Evolutionary conservation across 35 echinoderm and acorn worm species (phyloP), one percentile per base, ranked within the genome.

Genomic region (Ophioderma brevispina): DNA sequence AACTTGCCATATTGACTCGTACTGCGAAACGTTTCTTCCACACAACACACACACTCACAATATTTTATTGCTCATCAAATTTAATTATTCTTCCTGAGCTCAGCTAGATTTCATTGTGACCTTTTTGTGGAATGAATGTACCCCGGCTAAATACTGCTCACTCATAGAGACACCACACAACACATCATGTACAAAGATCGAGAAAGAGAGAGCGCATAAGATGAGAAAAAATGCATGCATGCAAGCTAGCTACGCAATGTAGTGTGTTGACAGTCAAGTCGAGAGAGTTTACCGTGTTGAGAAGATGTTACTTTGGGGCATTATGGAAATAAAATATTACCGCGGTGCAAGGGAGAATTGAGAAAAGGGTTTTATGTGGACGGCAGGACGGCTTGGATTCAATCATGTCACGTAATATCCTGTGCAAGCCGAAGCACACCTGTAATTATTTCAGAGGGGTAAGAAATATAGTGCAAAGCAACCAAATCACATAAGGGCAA

Each of bases 291-390:
- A 15, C 2, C 23, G 59, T 70, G 59, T 30, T 30, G 59, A 25
- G 59, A 70, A 70, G 59, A 70, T 70, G 59, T 70, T 25, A 70
- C 59, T 70, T 6, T 70, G 59, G 59, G 59, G 59, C 59, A 70
- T 70, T 70, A 70, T 70, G 59, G 59, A 70, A 70, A 70, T 70
- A 70, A 70, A 70, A 70, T 70, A 70, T 70, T 70, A 70, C 59
- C 59, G 59, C 59, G 28, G 59, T 70, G 59, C 59, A 70, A 8
- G 17, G 41, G 59, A 70, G 59, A 70, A 25, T 70, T 70, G 17
- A 18, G 28, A 30, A 70, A 70, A 70, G n/a, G 59, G 59, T 70
- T 70, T 70, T 70, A 25, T 70, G 59, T 70, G 59, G 59, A 70
- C 59, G 59, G 28, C 28, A 70, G 59, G 59, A 70, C 28, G 59